A percentile compares a stretch with the other conserved stretches of the same genome.
phyloP scores from a whole-genome alignment of 2,113 vertebrate species.

The Zootoca vivipara region DNA sequence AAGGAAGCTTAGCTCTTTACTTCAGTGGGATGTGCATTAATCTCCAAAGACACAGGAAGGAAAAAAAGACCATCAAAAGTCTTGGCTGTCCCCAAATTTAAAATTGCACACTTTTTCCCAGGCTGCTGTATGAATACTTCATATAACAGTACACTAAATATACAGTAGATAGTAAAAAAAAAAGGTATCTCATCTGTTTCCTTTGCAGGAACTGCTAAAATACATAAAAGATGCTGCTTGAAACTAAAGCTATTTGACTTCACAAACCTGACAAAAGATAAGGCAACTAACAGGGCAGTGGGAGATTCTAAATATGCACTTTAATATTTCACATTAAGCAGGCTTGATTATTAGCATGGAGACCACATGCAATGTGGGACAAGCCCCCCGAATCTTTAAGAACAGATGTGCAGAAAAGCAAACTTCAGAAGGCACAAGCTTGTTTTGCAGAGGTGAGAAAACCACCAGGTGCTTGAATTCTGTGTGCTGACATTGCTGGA shows the following conservation, averaged over 20 bases:
- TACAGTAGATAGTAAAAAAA: conserved; percentile 21
- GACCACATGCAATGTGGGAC: conserved; percentile 44
- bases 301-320: not conserved
- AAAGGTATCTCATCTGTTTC: not conserved
- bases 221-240: not conserved
- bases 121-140: not conserved
- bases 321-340: not conserved
- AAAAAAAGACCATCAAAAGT: conserved; percentile 16
- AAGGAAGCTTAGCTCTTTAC: not conserved
- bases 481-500: not conserved
- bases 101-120: conserved; percentile 2
- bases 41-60: not conserved
- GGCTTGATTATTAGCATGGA: not conserved
- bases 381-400: conserved; percentile 16
- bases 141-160: not conserved
- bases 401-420: conserved; percentile 29
- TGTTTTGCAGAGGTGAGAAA: not conserved
- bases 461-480: not conserved
- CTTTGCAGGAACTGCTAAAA: conserved; percentile 21
- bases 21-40: not conserved
- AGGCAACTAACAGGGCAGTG: not conserved
- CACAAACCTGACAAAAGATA: conserved; percentile 8
- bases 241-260: conserved; percentile 37
- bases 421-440: not conserved
- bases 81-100: not conserved